Base-by-base conservation (phyloP, 2,888 invertebrate species). In the Calameuta idolon region DNA sequence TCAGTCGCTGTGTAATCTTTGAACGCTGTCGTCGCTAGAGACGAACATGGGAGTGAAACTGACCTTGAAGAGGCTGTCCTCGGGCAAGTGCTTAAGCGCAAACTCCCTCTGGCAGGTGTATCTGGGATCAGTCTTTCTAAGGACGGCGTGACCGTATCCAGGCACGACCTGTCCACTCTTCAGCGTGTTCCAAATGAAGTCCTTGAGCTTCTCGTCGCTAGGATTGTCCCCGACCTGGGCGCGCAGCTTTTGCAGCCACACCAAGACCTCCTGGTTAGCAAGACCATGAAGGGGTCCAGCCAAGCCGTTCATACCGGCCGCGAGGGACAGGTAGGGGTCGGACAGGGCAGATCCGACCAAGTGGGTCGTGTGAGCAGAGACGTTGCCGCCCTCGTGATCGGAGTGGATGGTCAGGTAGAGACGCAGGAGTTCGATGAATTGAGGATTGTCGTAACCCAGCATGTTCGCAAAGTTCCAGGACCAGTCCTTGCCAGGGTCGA, bases 151-250 rank as follows among this genome's bases (percentile, higher is more conserved):
- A 55, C 98, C 98, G 90, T 98, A 98, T 75, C 98, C 98, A 76
- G 98, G 98, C 73, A 99, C 97, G n/a, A 98, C 98, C 92, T 98
- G 98, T 82, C 98, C 98, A 80, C 96, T 95, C 93, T 98, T 98
- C 78, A 98, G 94, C 1, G 98, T 99, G 92, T 98, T 98, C 98
- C 98, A 98, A 90, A 99, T 97, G 93, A 98, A 99, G 76, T 99
- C 98, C 92, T 97, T 98, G 77, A 99, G 94, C 87, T 98, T 95
- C 0, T 98, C 97, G 91, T 99, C 98, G 30, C 96, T 95, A 82
- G 96, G 96, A 89, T 95, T 95, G 87, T 96, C 95, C 76, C 97
- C 97, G 75, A 99, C 94, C 90, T 97, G 96, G 87, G 95, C 93
- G 84, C 96, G 96, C 55, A 99, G 93, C 92, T 98, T 98, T 89